Base-by-base conservation (phyloP, 1,140 invertebrate species). In the Sycophaga agraensis region DNA sequence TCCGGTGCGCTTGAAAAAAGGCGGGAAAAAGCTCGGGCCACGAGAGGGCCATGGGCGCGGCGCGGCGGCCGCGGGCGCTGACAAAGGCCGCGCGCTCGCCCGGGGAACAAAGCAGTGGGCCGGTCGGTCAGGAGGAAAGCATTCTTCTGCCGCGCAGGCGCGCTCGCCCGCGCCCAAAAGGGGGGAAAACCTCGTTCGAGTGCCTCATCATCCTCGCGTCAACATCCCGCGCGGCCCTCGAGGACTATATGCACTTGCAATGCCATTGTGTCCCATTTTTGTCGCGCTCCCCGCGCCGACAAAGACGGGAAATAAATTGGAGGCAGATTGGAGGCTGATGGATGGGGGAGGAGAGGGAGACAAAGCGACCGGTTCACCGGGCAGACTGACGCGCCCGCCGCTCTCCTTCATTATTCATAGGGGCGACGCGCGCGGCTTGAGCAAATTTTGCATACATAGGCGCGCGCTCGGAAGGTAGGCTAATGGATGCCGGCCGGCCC, bases 181-280 rank as follows among this genome's bases (percentile, higher is more conserved):
- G 35, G 31, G 19, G 28, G 17, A 42, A 45, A 56, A 45, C 11
- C 28, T 45, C n/a, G 17, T 11, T 42, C 35, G n/a, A 55, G 22
- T 12, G 42, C 40, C 45, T 17, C 42, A 45, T 56, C 54, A 56
- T 56, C 16, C 28, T 56, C 40, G 28, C 24, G 54, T 45, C 54
- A 56, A 45, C 28, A 56, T 56, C 40, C 40, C 19, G 45, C 22
- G 17, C 17, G 28, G 39, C 14, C 11, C 2, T 37, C 17, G 22
- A 35, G 31, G 37, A n/a, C n/a, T n/a, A n/a, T n/a, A n/a, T n/a
- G n/a, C n/a, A n/a, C n/a, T n/a, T n/a, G 31, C 37, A 37, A 50
- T 37, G 7, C 48, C 31, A 50, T 50, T 50, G 31, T 22, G 48
- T 37, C 34, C 48, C 37, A 37, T 50, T 37, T 50, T 50, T 4